Evolutionary conservation across 1,140 invertebrate species (phyloP), one percentile per base, ranked within the genome.

Genomic region (Leptonema lineaticorne): DNA sequence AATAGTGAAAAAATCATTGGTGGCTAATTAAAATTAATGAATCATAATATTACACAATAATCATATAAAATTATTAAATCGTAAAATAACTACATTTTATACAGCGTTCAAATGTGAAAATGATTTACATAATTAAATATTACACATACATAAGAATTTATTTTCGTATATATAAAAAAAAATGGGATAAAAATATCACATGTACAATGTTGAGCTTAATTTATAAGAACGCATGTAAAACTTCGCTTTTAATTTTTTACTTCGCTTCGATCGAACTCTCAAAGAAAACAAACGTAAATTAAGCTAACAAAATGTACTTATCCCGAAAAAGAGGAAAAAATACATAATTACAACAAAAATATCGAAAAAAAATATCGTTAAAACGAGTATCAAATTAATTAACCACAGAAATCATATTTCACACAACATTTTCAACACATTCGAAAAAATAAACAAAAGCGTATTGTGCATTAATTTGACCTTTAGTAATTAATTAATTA

Each of bases 141-240:
- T 46, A 67, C 59, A 59, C 11, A 24, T 63, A 72, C 56, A 71
- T 48, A 68, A 70, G 46, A 56, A n/a, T n/a, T 48, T 71, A 33
- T 59, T 28, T 33, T 33, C n/a, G n/a, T n/a, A n/a, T n/a, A n/a
- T n/a, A n/a, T n/a, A n/a, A n/a, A n/a, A n/a, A n/a, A 66, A 66
- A 57, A 53, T 59, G 63, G 67, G 59, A 72, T 69, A 62, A 81
- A 81, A 82, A 82, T 82, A 82, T 82, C 80, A 81, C 81, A 82
- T 78, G 77, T 79, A 78, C 79, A 81, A 76, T 78, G 79, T 81
- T 80, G 79, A 82, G 80, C 80, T 81, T 79, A 81, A 81, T 82
- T 82, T 78, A 80, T 81, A 78, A 75, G 63, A 63, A 76, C n/a
- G 75, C 56, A 67, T 18, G 50, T 24, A 53, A 22, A 50, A 50